Conservation (phyloP, 2,113 vertebrate genomes). For the Psittacula cyanocephala region DNA sequence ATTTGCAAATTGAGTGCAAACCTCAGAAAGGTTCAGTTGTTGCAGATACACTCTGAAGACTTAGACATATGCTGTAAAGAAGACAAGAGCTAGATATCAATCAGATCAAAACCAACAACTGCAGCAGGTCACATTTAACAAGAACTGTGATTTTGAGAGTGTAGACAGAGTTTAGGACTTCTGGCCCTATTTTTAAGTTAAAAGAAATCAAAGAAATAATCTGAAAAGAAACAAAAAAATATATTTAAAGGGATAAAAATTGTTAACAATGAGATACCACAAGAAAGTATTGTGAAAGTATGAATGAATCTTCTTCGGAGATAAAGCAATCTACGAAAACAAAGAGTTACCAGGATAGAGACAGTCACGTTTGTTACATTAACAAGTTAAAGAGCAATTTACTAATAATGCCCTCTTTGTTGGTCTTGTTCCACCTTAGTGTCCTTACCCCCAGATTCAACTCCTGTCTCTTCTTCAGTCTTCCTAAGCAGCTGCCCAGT, state of each 20-base stretch:
- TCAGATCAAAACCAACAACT: background rate
- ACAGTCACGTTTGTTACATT: background rate
- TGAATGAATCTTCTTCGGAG: background rate
- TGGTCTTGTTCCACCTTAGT: fast-evolving
- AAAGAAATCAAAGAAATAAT: background rate
- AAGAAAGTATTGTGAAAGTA: background rate
- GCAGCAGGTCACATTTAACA: background rate
- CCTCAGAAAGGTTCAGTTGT: background rate
- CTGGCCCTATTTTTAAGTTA: background rate
- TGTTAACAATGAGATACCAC: background rate
- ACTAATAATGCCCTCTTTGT: background rate
- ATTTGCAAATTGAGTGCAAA: conserved; percentile 24
- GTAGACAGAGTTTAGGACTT: background rate
- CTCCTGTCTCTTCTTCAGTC: background rate
- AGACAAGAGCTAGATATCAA: background rate
- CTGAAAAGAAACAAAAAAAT: background rate
- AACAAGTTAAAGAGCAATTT: background rate
- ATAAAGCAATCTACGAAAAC: background rate
- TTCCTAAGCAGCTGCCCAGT: background rate
- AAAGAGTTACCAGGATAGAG: background rate
- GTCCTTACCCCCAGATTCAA: background rate
- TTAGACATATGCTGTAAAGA: background rate
- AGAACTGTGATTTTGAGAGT: background rate
- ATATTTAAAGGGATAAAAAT: background rate
- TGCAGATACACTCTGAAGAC: background rate